Evolutionary conservation across 2,113 vertebrate genomes (phyloP), one percentile per base, ranked within the genome.

Genomic region (Leptocoma aspasia): DNA sequence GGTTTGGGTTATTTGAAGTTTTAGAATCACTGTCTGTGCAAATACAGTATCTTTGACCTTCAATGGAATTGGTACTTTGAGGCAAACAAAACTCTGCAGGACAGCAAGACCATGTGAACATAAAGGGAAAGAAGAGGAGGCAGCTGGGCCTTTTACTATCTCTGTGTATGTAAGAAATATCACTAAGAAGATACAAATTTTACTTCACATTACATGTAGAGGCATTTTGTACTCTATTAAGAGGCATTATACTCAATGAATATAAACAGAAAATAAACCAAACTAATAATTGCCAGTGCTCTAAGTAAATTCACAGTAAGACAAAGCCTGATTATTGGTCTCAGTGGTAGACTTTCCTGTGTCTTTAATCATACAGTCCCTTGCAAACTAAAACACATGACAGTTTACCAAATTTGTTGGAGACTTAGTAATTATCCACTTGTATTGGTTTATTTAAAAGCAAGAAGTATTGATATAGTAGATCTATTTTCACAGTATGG

Each of bases 381-480:
- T 86, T 80, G 45, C 37, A 90, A 88, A 90, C 15, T 61, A 30
- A 90, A 90, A 73, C 23, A 35, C 17, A 59, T 13, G 33, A 73
- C 26, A 81, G 24, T 89, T 79, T 92, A 66, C 42, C 64, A 70
- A 86, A 60, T 56, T 66, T 89, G 10, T 56, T 96, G n/a, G 44
- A 85, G 60, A 54, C 61, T 57, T 83, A 75, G 52, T 82, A 93
- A 95, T 95, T 92, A 87, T 57, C 44, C 41, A 57, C 12, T 86
- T 92, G 49, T n/a, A 73, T 13, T 61, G 18, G 27, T 16, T 95
- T 92, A 92, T 64, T 81, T 91, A 82, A 95, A 92, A 85, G 42
- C 18, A 90, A 90, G 44, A 82, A 28, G 3, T 68, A 56, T n/a
- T 73, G 77, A 72, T 72, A 79, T 9, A 72, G 13, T 23, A 31